Conservation (phyloP, 2,888 invertebrate species). For the Drosophila mimica region DNA sequence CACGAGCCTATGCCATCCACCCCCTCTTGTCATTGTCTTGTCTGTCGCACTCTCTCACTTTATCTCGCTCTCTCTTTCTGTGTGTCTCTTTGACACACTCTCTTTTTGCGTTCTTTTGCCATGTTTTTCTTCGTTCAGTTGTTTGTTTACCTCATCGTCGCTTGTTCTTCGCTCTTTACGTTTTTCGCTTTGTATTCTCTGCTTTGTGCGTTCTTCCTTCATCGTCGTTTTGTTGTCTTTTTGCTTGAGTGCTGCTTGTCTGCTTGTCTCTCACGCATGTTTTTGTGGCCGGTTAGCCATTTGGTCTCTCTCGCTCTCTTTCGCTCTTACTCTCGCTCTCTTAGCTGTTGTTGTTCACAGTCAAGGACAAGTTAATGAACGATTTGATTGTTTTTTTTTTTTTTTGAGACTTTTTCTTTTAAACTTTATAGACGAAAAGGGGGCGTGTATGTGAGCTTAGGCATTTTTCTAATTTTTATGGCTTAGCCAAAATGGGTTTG, state of each 20-base stretch:
- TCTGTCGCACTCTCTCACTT: neutral
- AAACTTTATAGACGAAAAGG: constrained; percentile 3
- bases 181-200: constrained; percentile 35
- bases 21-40: constrained; percentile 17
- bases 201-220: constrained; percentile 57
- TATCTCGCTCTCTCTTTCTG: constrained; percentile 24
- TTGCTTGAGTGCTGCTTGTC: constrained; percentile 1
- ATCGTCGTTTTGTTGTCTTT: constrained; percentile 38
- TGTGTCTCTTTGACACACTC: constrained; percentile 17
- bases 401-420: constrained; percentile 44
- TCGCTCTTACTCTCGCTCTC: constrained; percentile 23
- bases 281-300: constrained; percentile 69
- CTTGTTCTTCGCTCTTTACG: constrained; percentile 29
- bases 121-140: constrained; percentile 43
- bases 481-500: neutral
- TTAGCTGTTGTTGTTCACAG: constrained; percentile 53
- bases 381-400: constrained; percentile 56
- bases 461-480: constrained; percentile 36
- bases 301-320: constrained; percentile 19
- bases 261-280: constrained; percentile 61
- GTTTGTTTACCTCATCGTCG: constrained; percentile 37
- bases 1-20: constrained; percentile 28
- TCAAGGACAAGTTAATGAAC: constrained; percentile 81
- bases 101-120: constrained; percentile 44
- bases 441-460: neutral